Base-by-base conservation (phyloP, 2,113 vertebrate genomes). In the Macquaria australasica region DNA sequence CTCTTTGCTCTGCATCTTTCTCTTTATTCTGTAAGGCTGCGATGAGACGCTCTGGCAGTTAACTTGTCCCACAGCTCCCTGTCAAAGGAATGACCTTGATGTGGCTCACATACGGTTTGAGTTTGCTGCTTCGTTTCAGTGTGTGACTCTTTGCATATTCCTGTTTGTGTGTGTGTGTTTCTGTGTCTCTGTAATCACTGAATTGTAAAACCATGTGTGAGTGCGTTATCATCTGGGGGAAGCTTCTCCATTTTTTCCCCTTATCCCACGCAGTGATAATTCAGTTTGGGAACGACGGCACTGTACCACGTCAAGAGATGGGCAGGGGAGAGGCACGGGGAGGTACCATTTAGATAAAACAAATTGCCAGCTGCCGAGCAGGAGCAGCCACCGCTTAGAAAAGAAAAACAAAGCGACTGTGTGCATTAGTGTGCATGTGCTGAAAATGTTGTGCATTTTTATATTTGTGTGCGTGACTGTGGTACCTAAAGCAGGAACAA, bases 321-420 rank as follows among this genome's bases (percentile, higher is more conserved):
- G 90, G 89, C 89, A 85, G 85, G 73, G 82, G 91, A 89, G 90
- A 94, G 91, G 94, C 93, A 90, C 85, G 79, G 88, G 92, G 91
- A 92, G 89, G 86, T 80, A 92, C 91, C 91, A 93, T 95, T 95
- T 95, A 95, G 95, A 96, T 96, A 95, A 96, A 95, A 96, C 93
- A 95, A 96, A 96, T 94, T 95, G 93, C 92, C 92, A 89, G 91
- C 91, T 92, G 93, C 91, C 82, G 83, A 93, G 90, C 90, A 83
- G 91, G 89, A 95, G 87, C 87, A 91, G 92, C 82, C 85, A 86
- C 82, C 56, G 83, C 73, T 79, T 77, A 87, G 91, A 94, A 92
- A 93, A 43, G n/a, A 90, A 92, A 93, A 90, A 83, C 84, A 80
- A 88, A 84, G 89, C 81, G 89, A 92, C 69, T 73, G 76, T 82